phyloP scores from a whole-genome alignment of 1,140 invertebrate species.

The Dolichoris vasculosae region DNA sequence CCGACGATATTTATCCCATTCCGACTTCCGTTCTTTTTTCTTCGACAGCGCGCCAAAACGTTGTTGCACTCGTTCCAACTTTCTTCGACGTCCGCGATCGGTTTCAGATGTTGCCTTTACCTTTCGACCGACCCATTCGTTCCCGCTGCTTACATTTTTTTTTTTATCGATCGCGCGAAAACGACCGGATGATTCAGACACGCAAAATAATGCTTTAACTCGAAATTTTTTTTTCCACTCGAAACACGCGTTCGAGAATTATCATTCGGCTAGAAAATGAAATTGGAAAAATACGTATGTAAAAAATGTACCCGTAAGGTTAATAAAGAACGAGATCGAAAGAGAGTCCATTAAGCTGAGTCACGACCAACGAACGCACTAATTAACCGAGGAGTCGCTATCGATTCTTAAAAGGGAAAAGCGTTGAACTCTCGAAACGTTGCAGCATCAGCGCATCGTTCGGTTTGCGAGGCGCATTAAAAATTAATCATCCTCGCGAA shows the following conservation, averaged over 20 bases:
- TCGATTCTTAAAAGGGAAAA: slow-evolving; percentile 39
- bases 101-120: too few species aligned
- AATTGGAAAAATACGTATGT: not conserved
- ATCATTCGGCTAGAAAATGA: not conserved
- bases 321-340: not conserved
- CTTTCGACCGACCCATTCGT: too few species aligned
- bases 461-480: not conserved
- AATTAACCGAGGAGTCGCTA: slow-evolving; percentile 38
- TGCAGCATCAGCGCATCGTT: not conserved
- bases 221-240: too few species aligned
- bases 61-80: too few species aligned
- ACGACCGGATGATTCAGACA: too few species aligned
- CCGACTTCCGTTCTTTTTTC: not conserved
- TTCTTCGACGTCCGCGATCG: too few species aligned
- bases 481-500: not conserved
- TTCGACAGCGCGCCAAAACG: too few species aligned
- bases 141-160: too few species aligned
- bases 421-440: not conserved
- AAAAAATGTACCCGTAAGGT: too few species aligned
- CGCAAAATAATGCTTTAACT: too few species aligned
- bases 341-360: slow-evolving; percentile 8
- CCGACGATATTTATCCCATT: too few species aligned
- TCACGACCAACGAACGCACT: slow-evolving; percentile 36
- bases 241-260: not conserved
- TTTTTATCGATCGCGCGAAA: too few species aligned